Evolutionary conservation across 2,113 vertebrate species (phyloP).

Genomic region (Myrmophylax atrothorax): DNA sequence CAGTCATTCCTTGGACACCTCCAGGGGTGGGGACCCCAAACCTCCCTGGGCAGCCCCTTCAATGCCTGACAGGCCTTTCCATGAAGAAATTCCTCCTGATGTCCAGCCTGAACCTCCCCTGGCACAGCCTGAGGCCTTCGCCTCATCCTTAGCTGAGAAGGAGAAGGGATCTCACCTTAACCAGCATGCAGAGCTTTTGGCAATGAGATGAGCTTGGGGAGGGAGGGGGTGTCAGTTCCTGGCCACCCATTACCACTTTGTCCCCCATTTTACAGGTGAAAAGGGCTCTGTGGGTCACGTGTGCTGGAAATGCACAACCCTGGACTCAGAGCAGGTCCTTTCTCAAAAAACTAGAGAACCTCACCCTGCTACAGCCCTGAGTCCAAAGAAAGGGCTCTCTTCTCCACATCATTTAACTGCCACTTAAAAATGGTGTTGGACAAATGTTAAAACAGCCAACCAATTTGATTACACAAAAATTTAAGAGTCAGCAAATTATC

Average conservation of each 20-base stretch:
- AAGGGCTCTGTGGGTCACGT: not conserved
- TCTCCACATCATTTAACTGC: slow-evolving; percentile 1
- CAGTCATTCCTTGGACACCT: not conserved
- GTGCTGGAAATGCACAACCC: not conserved
- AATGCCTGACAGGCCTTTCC: not conserved
- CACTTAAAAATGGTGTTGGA: slow-evolving; percentile 5
- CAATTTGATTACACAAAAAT: slow-evolving; percentile 36
- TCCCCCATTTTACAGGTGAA: not conserved
- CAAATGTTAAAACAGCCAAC: not conserved
- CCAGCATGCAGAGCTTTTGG: fast-evolving
- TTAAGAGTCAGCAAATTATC: slow-evolving; percentile 42
- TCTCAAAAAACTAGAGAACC: not conserved
- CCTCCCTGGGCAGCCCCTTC: not conserved
- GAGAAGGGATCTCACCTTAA: not conserved
- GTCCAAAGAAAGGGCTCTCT: not conserved
- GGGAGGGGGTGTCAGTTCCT: not conserved
- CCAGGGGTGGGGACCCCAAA: not conserved
- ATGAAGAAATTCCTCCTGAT: not conserved
- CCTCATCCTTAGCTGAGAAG: not conserved
- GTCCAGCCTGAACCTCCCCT: not conserved
- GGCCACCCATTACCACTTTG: not conserved
- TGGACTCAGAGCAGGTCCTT: not conserved
- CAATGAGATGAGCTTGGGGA: not conserved
- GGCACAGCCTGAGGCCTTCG: not conserved
- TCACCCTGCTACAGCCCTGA: not conserved